Base-by-base conservation (phyloP, 2,797 vertebrate genomes). In the Sebastolobus altivelis region DNA sequence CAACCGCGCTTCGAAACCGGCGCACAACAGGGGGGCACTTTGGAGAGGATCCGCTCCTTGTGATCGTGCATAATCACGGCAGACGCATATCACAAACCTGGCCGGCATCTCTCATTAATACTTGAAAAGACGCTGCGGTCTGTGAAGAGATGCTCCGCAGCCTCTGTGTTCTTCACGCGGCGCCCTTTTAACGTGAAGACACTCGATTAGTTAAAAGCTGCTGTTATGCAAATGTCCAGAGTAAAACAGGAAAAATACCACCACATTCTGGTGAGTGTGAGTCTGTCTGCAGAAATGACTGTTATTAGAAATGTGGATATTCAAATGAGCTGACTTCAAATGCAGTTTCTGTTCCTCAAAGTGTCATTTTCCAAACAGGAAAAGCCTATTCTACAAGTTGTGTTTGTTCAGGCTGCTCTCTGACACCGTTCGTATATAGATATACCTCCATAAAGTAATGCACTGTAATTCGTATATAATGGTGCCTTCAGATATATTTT, bases 1-100 rank as follows among this genome's bases (percentile, higher is more conserved):
- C 72, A 93, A 95, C 94, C 1, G 2, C 16, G 66, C 79, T 87
- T 75, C 20, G 46, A 84, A 90, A 80, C 71, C 10, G 13, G 83
- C 12, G 14, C 81, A n/a, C 49, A 72, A 9, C 80, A 25, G 72
- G 59, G 63, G 52, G 56, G 33, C 55, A 35, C 69, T 82, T 80
- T 67, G 54, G 77, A 80, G 79, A 55, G 29, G 16, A 70, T 71
- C 62, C 4, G 13, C 81, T 71, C 77, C 62, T 72, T 85, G 72
- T 84, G 87, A 89, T 88, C 72, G 75, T 3, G 67, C 67, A 60
- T 88, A 87, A 88, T 87, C 38, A 77, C 0, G 22, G 40, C 18
- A 16, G 80, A 72, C 62, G 38, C 63, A 4, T 37, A 83, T 76
- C 80, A 83, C 69, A 82, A 68, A 76, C 49, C 59, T 31, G 54